Percentiles rank a stretch among this genome's conserved stretches.
phyloP scores from a whole-genome alignment of 2,888 invertebrate species.

The Lithophane ornitopus region DNA sequence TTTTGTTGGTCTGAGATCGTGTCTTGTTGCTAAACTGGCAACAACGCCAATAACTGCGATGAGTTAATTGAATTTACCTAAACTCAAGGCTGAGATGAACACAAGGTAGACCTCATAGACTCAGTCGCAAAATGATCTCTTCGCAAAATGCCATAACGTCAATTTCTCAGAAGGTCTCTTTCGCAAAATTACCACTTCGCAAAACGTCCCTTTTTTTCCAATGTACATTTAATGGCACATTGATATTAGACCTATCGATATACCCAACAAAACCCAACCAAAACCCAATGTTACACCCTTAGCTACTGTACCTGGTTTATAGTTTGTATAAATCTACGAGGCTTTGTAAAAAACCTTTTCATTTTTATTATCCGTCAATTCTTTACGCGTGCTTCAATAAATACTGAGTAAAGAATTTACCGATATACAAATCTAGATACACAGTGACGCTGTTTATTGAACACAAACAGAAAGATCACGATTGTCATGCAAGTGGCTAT shows the following conservation, averaged over 20 bases:
- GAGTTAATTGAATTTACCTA: background rate
- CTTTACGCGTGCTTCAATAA: background rate
- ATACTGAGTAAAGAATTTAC: conserved; percentile 7
- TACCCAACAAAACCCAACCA: background rate
- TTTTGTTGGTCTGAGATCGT: too few relatives aligned
- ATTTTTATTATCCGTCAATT: conserved; percentile 4
- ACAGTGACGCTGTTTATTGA: conserved; percentile 10
- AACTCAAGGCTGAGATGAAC: background rate
- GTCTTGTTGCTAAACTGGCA: background rate
- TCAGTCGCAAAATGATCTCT: too few relatives aligned
- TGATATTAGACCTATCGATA: background rate
- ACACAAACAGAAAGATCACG: conserved; percentile 29
- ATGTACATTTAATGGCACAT: background rate
- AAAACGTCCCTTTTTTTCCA: too few relatives aligned
- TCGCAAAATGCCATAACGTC: too few relatives aligned
- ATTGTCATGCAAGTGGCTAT: conserved; percentile 4
- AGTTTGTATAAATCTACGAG: conserved; percentile 11
- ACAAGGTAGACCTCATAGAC: background rate
- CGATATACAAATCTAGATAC: background rate
- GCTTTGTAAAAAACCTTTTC: conserved; percentile 5
- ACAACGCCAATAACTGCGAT: background rate
- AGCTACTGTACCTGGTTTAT: background rate
- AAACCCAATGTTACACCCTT: background rate
- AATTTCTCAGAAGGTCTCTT: too few relatives aligned
- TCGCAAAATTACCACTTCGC: too few relatives aligned